Conservation (phyloP, 2,888 invertebrate species). For the Chydorus sphaericus region DNA sequence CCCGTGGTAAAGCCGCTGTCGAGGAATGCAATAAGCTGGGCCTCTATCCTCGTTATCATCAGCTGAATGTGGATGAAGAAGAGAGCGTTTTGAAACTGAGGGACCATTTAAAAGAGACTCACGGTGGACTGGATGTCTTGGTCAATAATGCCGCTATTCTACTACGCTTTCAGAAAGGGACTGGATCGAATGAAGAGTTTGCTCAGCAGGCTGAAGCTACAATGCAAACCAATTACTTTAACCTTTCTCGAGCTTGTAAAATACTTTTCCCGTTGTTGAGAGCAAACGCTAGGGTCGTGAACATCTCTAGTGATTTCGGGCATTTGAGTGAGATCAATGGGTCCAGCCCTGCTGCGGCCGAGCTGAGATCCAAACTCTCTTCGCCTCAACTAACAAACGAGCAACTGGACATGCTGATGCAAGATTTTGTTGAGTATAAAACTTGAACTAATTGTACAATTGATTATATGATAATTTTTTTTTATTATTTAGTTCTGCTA, state of each 20-base stretch:
- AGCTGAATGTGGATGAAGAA: conserved; percentile 48
- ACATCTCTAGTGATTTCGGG: conserved; percentile 55
- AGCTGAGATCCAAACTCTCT: conserved; percentile 39
- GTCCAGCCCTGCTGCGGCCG: conserved; percentile 26
- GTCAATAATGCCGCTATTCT: conserved; percentile 61
- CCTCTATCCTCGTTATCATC: conserved; percentile 41
- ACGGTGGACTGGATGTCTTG: conserved; percentile 53
- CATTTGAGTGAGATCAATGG: conserved; percentile 44
- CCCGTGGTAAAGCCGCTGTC: conserved; percentile 23
- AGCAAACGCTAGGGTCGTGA: conserved; percentile 54
- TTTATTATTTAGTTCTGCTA: conserved; percentile 26
- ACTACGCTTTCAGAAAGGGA: neutral
- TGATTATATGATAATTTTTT: neutral
- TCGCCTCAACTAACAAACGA: conserved; percentile 41
- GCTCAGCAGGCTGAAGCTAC: neutral
- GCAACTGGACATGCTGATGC: conserved; percentile 44
- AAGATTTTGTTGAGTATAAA: conserved; percentile 46
- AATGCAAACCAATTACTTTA: neutral
- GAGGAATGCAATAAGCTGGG: conserved; percentile 24
- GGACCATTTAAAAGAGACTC: conserved; percentile 40
- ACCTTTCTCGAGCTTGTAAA: conserved; percentile 33
- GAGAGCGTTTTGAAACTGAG: conserved; percentile 42
- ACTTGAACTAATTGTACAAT: neutral
- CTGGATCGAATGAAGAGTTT: neutral
- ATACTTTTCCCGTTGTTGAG: conserved; percentile 53